Evolutionary conservation across 1,140 invertebrate genomes (phyloP).

Genomic region (Brachystomella parvula): DNA sequence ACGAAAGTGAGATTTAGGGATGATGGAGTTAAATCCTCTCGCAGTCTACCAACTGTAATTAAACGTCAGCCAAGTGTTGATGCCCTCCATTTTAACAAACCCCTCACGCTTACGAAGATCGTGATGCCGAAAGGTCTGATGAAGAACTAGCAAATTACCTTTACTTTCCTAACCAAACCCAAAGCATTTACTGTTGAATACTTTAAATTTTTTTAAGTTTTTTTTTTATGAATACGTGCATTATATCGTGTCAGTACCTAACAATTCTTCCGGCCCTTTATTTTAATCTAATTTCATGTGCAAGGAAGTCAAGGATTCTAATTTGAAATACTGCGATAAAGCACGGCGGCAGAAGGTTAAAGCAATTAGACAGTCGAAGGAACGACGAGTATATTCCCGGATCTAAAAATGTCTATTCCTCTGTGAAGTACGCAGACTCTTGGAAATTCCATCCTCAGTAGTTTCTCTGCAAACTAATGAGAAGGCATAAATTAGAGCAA

Average conservation of each 20-base stretch:
- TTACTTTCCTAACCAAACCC: no score
- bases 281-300: neutral
- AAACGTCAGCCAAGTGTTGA: neutral
- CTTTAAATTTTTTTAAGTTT: no score
- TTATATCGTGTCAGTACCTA: neutral
- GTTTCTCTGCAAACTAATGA: constrained; percentile 48
- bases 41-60: neutral
- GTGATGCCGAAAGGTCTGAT: no score
- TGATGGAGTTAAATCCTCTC: neutral
- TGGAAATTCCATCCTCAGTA: constrained; percentile 46
- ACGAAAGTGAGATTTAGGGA: neutral
- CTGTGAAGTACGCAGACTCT: constrained; percentile 50
- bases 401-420: constrained; percentile 49
- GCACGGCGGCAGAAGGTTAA: neutral
- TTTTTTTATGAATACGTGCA: no score
- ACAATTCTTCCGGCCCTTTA: neutral
- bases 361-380: constrained; percentile 18
- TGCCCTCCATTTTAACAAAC: neutral
- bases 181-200: no score
- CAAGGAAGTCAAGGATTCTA: neutral
- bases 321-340: neutral
- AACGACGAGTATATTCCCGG: constrained; percentile 41
- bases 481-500: constrained; percentile 15
- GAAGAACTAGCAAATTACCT: no score
- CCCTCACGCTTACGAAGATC: neutral